Evolutionary conservation across 2,797 vertebrate genomes (phyloP), one percentile per base, ranked within the genome.

Genomic region (Numenius phaeopus): DNA sequence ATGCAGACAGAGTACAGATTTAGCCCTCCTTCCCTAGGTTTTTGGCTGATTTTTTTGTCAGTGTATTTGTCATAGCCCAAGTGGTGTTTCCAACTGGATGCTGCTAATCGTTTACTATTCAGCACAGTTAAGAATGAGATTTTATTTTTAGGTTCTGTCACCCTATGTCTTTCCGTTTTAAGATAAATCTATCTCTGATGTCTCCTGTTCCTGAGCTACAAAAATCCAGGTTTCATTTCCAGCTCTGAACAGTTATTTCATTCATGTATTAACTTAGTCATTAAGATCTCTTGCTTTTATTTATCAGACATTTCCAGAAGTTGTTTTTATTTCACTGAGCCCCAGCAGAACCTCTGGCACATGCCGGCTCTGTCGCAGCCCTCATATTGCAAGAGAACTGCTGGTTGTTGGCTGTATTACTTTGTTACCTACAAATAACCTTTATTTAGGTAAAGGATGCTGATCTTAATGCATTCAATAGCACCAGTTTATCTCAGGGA

Each of bases 121-220:
- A 86, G 76, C 85, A 81, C 72, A 83, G 87, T 87, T 88, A 94
- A 87, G 73, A 93, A 90, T 39, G 84, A 92, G 62, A 82, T 94
- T 94, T 92, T 96, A 95, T 94, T 95, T 95, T 97, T 94, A 95
- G 84, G 34, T 79, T 89, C 76, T 95, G 90, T 94, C 94, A 89
- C 44, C 91, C 46, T 26, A 23, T 44, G 64, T 46, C 72, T 91
- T 96, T 90, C 67, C 79, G 42, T 95, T 96, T 95, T 57, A 89
- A 95, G 89, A 94, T 73, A 96, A 96, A 94, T 81, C 87, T 79
- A 32, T 91, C 89, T 88, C 90, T 58, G 42, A 91, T 91, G 49
- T 89, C 92, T 94, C 84, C 66, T 11, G 5, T 86, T 96, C 62
- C 79, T 52, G 69, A 91, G 94, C 42, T 86, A 88, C 79, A 66